phyloP scores from a whole-genome alignment of 2,797 vertebrate species.

The Buphagus erythrorhynchus region DNA sequence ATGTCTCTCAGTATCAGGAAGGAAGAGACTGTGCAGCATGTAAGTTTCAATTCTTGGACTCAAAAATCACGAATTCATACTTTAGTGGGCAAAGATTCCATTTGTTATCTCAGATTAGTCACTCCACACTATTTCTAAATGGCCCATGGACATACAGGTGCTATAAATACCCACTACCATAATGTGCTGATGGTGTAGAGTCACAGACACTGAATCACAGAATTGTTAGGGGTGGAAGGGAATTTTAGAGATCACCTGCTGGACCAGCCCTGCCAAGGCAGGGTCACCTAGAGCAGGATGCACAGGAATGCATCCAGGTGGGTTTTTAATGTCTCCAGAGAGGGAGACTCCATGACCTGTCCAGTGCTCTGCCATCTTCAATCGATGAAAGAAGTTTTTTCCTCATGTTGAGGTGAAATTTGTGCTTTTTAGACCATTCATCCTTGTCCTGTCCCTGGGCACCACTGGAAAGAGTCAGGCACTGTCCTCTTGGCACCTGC shows the following conservation, averaged over 20 bases:
- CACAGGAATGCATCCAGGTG: background rate
- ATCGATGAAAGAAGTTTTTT: accelerated
- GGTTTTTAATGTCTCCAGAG: background rate
- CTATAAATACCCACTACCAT: background rate
- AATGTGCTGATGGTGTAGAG: background rate
- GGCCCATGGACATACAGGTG: background rate
- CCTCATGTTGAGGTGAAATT: background rate
- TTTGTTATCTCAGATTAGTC: background rate
- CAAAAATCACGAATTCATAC: background rate
- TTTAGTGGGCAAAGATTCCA: background rate
- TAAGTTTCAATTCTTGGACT: background rate
- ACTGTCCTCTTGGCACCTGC: background rate
- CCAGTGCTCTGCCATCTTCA: background rate
- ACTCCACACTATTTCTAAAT: background rate
- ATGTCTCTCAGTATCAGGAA: background rate
- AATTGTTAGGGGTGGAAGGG: background rate
- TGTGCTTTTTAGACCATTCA: background rate
- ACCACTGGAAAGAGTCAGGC: background rate
- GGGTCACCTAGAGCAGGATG: background rate
- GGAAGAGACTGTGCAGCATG: background rate
- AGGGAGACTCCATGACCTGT: background rate
- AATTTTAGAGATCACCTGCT: background rate
- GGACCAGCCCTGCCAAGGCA: background rate
- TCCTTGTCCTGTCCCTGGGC: background rate
- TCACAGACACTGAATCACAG: background rate